Evolutionary conservation across 2,797 vertebrate species (phyloP), one percentile per base, ranked within the genome.

Genomic region (Pangasius krempfi): DNA sequence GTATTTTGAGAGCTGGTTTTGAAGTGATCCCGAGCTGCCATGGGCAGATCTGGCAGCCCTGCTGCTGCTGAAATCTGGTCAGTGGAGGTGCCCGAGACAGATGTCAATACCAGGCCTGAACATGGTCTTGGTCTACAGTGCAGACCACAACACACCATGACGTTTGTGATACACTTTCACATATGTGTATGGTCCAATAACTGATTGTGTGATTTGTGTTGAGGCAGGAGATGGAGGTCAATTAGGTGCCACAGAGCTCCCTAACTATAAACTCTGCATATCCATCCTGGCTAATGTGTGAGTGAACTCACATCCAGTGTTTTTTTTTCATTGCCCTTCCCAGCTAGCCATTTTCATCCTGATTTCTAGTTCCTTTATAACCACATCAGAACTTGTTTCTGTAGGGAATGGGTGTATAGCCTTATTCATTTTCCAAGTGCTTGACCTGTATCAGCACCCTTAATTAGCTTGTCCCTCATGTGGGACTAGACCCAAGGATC

Each of bases 361-460:
- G 5, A 44, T 25, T 75, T 56, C 20, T 47, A 37, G 44, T 56
- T 87, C 5, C 68, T 33, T 58, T 58, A 64, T 14, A 18, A 60
- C 25, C 27, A 40, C 58, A 64, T 89, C 40, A 81, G 73, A 37
- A 44, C 76, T 50, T 56, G 79, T 86, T 75, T 83, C 79, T 66
- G 20, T 64, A 56, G 79, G 80, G 79, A 87, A 76, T 81, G 56
- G 40, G 40, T 22, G 33, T 82, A 18, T 44, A n/a, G 76, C n/a
- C 75, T 73, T 81, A 58, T 40, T 64, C 64, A 40, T 75, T 89
- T 54, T 86, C 88, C 44, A 60, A 44, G 58, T 76, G 54, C 70
- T 86, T 89, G 85, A 87, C 88, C 85, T 87, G 79, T 89, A 84
- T 83, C 70, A 84, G 80, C 85, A 84, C 58, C 33, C 25, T 84